phyloP scores from a whole-genome alignment of 2,113 vertebrate genomes.

The Thunnus thynnus region DNA sequence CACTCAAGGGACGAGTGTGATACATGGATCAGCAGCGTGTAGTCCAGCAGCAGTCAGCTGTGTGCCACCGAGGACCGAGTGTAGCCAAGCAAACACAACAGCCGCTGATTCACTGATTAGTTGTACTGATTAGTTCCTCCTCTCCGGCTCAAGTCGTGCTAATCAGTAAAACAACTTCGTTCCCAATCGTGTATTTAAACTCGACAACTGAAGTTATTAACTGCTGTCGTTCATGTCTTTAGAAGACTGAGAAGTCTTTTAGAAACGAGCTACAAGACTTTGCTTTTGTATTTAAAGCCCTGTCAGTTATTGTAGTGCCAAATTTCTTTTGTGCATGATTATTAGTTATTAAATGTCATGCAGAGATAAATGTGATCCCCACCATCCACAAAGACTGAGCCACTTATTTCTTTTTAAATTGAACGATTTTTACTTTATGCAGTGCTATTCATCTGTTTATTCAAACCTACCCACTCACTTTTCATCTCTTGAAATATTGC shows the following conservation, averaged over 20 bases:
- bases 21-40: constrained; percentile 46
- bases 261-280: constrained; percentile 4
- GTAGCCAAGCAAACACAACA: constrained; percentile 70
- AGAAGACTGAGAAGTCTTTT: constrained; percentile 12
- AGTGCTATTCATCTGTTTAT: constrained; percentile 20
- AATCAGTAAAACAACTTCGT: constrained; percentile 70
- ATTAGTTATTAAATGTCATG: constrained; percentile 34
- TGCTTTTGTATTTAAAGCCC: constrained; percentile 20
- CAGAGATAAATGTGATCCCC: constrained; percentile 26
- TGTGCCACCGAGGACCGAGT: constrained; percentile 54
- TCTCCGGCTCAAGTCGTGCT: constrained; percentile 52
- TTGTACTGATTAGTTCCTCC: constrained; percentile 66
- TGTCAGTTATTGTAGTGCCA: constrained; percentile 12
- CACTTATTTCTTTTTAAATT: constrained; percentile 35
- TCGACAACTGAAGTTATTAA: constrained; percentile 53
- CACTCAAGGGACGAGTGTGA: constrained; percentile 48
- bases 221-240: constrained; percentile 39
- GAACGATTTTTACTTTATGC: constrained; percentile 28
- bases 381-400: constrained; percentile 31
- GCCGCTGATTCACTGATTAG: constrained; percentile 69
- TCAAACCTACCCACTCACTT: constrained; percentile 9
- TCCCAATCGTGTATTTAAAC: constrained; percentile 45
- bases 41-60: constrained; percentile 55
- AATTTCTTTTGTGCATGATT: constrained; percentile 47
- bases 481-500: constrained; percentile 23